A percentile compares a stretch with the other conserved stretches of the same genome.
These are phyloP conservation scores for Xestia xanthographa DNA, from an alignment of 2,888 invertebrate genomes.

Conservation along the genomic window DNA sequence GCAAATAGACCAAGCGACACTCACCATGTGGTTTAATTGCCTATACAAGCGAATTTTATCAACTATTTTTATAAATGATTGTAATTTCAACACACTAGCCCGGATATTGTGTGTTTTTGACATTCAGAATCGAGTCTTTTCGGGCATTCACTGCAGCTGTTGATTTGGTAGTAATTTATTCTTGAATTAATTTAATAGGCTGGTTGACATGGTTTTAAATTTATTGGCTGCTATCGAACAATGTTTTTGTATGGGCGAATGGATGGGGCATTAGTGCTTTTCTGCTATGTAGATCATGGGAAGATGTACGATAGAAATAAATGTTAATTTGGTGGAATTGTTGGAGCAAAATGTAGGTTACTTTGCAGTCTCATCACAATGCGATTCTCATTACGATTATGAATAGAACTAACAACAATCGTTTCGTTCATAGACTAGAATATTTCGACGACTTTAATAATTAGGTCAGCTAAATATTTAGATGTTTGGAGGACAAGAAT, in stretches of 20 bases:
- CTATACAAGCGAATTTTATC: slow-evolving; percentile 72
- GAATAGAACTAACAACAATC: slow-evolving; percentile 54
- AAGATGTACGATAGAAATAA: slow-evolving; percentile 17
- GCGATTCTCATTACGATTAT: slow-evolving; percentile 39
- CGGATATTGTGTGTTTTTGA: slow-evolving; percentile 54
- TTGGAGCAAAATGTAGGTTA: slow-evolving; percentile 48
- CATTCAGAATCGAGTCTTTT: slow-evolving; percentile 19
- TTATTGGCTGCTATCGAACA: slow-evolving; percentile 30
- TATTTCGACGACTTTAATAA: slow-evolving; percentile 47
- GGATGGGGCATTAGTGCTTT: slow-evolving; percentile 16
- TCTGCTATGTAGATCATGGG: slow-evolving; percentile 13
- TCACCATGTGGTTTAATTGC: slow-evolving; percentile 77
- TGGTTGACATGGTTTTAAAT: slow-evolving; percentile 39
- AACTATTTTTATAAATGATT: slow-evolving; percentile 69
- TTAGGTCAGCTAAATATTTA: slow-evolving; percentile 53
- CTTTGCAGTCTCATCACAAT: slow-evolving; percentile 22
- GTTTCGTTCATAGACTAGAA: slow-evolving; percentile 30
- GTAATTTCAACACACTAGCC: slow-evolving; percentile 62
- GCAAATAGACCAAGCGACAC: slow-evolving; percentile 80
- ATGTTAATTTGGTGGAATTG: slow-evolving; percentile 41
- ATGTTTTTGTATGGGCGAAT: slow-evolving; percentile 28
- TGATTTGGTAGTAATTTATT: slow-evolving; percentile 30
- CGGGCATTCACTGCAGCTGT: slow-evolving; percentile 26
- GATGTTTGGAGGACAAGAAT: slow-evolving; percentile 33
- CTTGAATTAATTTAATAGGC: slow-evolving; percentile 47